Base-by-base conservation (phyloP, 2,888 invertebrate genomes). In the Sinopyrophorus schimmeli region DNA sequence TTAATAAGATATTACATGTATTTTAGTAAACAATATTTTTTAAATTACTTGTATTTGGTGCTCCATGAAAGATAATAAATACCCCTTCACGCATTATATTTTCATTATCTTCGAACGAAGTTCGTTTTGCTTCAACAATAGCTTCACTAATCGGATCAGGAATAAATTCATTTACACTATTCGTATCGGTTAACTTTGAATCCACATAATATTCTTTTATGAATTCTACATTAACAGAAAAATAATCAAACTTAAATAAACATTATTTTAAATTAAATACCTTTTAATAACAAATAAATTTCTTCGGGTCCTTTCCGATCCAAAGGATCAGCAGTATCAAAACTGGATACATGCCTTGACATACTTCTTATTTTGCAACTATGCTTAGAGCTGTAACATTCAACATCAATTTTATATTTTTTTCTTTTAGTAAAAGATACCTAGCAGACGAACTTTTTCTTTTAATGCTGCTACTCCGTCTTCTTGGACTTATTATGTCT, bases 51-150 rank as follows among this genome's bases (percentile, higher is more conserved):
- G 76, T 74, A 14, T 60, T 63, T 1, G 74, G 72, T 21, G 73
- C 72, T 14, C 77, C 77, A 54, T 77, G 71, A 59, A 77, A 77
- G 49, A 78, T 71, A 9, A 78, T 58, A 43, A 74, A 61, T 9
- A 71, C 61, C 24, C 70, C 74, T 38, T 66, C 67, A 34, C 55
- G 54, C 5, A 61, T 47, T 18, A 47, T 57, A 23, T 30, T 23
- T 12, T 48, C 26, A 28, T 60, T 55, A 9, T 40, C 31, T 12
- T 42, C 30, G 9, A 20, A 23, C 9, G 11, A 6, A 10, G 41
- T 27, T 12, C 31, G 18, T 46, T 39, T 37, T 1, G 50, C 27
- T 21, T 58, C 53, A 1, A 47, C 21, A 31, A 66, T 62, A 12
- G 69, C 54, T 18, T 64, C 59, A 27, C 52, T 49, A 17, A 73